Conservation (phyloP, 2,113 vertebrate species). For the Pteropus alecto region DNA sequence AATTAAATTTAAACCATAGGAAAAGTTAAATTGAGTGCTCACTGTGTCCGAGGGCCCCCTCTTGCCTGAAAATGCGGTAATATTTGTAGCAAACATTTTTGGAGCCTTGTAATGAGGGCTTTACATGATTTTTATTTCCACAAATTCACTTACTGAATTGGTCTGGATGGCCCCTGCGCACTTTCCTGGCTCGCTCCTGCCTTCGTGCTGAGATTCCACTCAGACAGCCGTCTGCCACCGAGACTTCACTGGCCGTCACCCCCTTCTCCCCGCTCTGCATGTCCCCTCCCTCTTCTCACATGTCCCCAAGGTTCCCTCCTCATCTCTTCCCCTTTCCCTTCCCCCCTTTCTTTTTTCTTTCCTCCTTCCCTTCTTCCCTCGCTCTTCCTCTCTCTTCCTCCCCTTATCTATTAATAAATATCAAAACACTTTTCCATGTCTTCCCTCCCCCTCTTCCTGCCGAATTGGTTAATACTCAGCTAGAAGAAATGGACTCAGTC, state of each 20-base stretch:
- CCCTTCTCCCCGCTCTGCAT: accelerated
- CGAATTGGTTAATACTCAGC: neutral
- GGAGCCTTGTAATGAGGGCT: accelerated
- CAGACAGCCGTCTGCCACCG: accelerated
- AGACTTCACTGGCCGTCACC: accelerated
- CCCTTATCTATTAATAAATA: neutral
- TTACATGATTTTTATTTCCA: neutral
- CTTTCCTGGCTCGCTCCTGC: accelerated
- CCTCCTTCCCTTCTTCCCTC: neutral
- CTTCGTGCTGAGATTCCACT: neutral
- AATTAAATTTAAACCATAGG: neutral
- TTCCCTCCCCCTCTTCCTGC: neutral
- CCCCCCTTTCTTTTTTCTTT: neutral
- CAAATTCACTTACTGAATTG: neutral
- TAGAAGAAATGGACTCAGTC: neutral
- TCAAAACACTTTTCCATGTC: neutral
- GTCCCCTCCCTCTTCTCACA: neutral
- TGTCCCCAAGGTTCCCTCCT: too few species aligned
- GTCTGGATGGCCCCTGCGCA: accelerated
- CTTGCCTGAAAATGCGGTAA: too few species aligned
- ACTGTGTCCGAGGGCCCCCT: neutral
- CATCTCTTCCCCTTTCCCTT: neutral
- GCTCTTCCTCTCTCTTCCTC: neutral
- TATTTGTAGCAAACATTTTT: too few species aligned
- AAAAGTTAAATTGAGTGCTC: neutral